Evolutionary conservation across 2,888 invertebrate species (phyloP).

Genomic region (Drosophila borborema): DNA sequence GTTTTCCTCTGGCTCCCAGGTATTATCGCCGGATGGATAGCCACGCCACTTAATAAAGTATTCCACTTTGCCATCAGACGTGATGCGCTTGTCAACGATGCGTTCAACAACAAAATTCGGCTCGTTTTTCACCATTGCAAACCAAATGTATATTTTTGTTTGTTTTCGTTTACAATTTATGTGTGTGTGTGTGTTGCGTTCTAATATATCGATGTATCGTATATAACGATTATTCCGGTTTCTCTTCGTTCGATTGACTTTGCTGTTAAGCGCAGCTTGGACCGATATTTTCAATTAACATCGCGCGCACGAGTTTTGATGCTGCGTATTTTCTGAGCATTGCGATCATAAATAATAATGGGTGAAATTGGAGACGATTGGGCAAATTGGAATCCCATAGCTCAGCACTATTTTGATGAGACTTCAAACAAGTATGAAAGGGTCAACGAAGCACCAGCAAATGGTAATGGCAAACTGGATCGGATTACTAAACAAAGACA

Average conservation of each 20-base stretch:
- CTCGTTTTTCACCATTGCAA: conserved; percentile 80
- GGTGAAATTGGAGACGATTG: conserved; percentile 19
- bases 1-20: conserved; percentile 98
- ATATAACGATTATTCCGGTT: background rate
- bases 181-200: conserved; percentile 23
- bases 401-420: conserved; percentile 40
- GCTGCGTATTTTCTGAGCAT: background rate
- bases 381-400: conserved; percentile 54
- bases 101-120: conserved; percentile 96
- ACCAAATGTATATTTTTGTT: background rate
- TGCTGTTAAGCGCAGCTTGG: background rate
- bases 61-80: conserved; percentile 90
- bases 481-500: conserved; percentile 10
- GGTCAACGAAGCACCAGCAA: conserved; percentile 1
- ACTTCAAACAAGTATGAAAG: conserved; percentile 32
- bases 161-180: conserved; percentile 13
- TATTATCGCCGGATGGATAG: conserved; percentile 94
- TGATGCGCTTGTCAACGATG: conserved; percentile 92
- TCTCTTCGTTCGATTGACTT: background rate
- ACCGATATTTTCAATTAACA: conserved; percentile 9
- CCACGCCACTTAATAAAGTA: conserved; percentile 92
- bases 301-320: background rate
- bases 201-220: conserved; percentile 4
- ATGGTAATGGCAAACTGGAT: background rate
- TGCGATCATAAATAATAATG: conserved; percentile 22